Evolutionary conservation across 2,797 vertebrate genomes (phyloP).

Genomic region (Falco rusticolus): DNA sequence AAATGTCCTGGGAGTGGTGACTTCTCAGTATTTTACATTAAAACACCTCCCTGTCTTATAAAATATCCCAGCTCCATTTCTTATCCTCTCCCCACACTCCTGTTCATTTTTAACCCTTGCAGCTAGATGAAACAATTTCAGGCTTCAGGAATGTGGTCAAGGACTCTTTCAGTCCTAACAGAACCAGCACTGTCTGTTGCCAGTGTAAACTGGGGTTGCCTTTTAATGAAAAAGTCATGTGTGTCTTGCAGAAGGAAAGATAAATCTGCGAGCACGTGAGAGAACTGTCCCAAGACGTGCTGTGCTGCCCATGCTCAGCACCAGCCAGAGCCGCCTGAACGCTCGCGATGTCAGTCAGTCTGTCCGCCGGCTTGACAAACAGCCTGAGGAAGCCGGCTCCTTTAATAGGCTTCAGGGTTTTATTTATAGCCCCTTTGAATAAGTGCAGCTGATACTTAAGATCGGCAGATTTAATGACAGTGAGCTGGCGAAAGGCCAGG

Average conservation of each 20-base stretch:
- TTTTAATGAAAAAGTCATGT: neutral
- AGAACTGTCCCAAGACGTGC: neutral
- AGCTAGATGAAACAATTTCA: neutral
- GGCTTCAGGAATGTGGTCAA: neutral
- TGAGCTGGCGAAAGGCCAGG: conserved; percentile 64
- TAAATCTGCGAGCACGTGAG: neutral
- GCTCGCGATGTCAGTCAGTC: neutral
- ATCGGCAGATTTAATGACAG: conserved; percentile 74
- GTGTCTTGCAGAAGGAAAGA: neutral
- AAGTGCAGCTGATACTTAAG: conserved; percentile 76
- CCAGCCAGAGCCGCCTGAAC: neutral
- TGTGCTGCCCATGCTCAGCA: neutral
- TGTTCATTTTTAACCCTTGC: neutral
- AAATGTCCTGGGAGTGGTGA: neutral
- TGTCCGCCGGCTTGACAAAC: conserved; percentile 23
- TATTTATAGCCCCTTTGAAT: conserved; percentile 76
- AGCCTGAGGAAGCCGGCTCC: neutral
- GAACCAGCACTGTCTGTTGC: neutral
- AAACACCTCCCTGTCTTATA: neutral
- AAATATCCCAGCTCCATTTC: neutral
- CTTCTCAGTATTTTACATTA: neutral
- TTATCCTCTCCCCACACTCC: neutral
- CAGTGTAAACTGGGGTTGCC: neutral
- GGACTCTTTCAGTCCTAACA: neutral
- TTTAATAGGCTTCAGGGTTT: conserved; percentile 59